Evolutionary conservation across 2,797 vertebrate genomes (phyloP), one percentile per base, ranked within the genome.

Genomic region (Astyanax mexicanus): DNA sequence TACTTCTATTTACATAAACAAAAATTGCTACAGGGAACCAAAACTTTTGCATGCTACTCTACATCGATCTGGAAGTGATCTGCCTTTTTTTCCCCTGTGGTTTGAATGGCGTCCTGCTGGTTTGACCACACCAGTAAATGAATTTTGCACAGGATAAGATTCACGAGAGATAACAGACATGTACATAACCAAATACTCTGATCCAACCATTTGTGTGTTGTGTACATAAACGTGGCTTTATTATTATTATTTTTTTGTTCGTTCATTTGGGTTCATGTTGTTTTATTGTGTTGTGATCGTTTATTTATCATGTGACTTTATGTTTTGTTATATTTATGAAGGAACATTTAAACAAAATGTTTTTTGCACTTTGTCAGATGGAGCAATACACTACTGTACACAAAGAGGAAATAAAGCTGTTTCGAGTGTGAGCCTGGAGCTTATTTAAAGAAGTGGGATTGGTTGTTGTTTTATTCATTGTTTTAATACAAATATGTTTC

Each of bases 341-440:
- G 77, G 91, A 90, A 88, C 88, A 85, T 82, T 27, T 84, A 83
- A 85, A 85, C n/a, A 81, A 86, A 81, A 77, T 75, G 87, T 89
- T 87, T 93, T 82, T 94, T 94, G 94, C 93, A 95, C 93, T 92
- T 89, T 89, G 89, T 81, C 80, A 89, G 90, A 90, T 90, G 88
- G 86, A 94, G 93, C 93, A 94, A 94, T 94, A 93, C 83, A 90
- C 85, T 82, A 74, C 76, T 90, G 85, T 87, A 84, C 58, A 74
- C 61, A 67, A 82, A 32, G 86, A 85, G 54, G 5, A 84, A 93
- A 93, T 94, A 93, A 93, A 94, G 81, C 71, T 83, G 84, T 89
- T 92, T 90, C 85, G 90, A 79, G 84, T 84, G 88, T 86, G 87
- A 85, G 37, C 25, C 19, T 60, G 57, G 12, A 77, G 49, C 47